Evolutionary conservation across 2,797 vertebrate genomes (phyloP).

Genomic region (Liparis tanakae): DNA sequence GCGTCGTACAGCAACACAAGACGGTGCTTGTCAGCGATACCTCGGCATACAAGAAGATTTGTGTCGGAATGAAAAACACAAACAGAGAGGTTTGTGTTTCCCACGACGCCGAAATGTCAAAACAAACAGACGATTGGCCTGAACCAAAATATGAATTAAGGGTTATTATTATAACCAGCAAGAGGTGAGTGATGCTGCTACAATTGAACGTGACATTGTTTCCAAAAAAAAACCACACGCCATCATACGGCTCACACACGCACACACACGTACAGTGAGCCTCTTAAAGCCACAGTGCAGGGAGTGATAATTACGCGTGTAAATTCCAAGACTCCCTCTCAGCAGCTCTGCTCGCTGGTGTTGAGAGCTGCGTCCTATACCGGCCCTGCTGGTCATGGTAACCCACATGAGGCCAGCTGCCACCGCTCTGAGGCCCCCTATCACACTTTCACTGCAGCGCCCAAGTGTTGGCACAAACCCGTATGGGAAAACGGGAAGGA

Average conservation of each 20-base stretch:
- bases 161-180: not conserved
- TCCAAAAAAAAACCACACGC: conserved; percentile 62
- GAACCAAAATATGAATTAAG: conserved; percentile 78
- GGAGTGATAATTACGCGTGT: conserved; percentile 79
- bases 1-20: conserved; percentile 42
- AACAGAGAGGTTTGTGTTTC: conserved; percentile 70
- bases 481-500: conserved; percentile 11
- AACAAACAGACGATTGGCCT: conserved; percentile 63
- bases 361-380: conserved; percentile 66
- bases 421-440: conserved; percentile 38
- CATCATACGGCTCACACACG: conserved; percentile 31
- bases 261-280: conserved; percentile 47
- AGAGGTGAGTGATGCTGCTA: conserved; percentile 67
- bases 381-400: conserved; percentile 53
- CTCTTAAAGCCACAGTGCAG: conserved; percentile 61
- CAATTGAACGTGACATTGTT: conserved; percentile 60
- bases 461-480: conserved; percentile 36
- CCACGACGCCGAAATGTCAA: conserved; percentile 73
- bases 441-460: conserved; percentile 47
- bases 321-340: conserved; percentile 73
- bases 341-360: conserved; percentile 65
- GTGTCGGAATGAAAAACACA: conserved; percentile 60
- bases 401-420: conserved; percentile 59
- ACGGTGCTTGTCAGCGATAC: conserved; percentile 44
- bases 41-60: conserved; percentile 38